phyloP scores from a whole-genome alignment of 1,140 invertebrate species.

The silkworm (Bombyx mori) region ASM3026992v2 NC_085116.1:5459001-5459500 shows the following conservation, averaged over 20 bases:
- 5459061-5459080: constrained; percentile 47
- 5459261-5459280: constrained; percentile 45
- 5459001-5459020: constrained; percentile 10
- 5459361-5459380: constrained; percentile 1
- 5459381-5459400: constrained; percentile 35
- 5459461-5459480: constrained; percentile 21
- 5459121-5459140: constrained; percentile 29
- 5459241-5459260: constrained; percentile 30
- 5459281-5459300: constrained; percentile 56
- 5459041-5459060: constrained; percentile 31
- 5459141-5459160: constrained; percentile 41
- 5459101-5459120: constrained; percentile 44
- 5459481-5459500: constrained; percentile 18
- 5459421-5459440: constrained; percentile 35
- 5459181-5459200: constrained; percentile 13
- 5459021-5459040: constrained; percentile 10
- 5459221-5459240: constrained; percentile 17
- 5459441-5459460: constrained; percentile 40
- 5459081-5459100: constrained; percentile 37
- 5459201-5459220: constrained; percentile 14
- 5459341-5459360: constrained; percentile 15
- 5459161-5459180: constrained; percentile 43
- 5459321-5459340: constrained; percentile 30
- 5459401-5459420: constrained; percentile 39
- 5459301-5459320: constrained; percentile 40